Evolutionary conservation across 2,113 vertebrate species (phyloP).

Genomic region (Aix galericulata): DNA sequence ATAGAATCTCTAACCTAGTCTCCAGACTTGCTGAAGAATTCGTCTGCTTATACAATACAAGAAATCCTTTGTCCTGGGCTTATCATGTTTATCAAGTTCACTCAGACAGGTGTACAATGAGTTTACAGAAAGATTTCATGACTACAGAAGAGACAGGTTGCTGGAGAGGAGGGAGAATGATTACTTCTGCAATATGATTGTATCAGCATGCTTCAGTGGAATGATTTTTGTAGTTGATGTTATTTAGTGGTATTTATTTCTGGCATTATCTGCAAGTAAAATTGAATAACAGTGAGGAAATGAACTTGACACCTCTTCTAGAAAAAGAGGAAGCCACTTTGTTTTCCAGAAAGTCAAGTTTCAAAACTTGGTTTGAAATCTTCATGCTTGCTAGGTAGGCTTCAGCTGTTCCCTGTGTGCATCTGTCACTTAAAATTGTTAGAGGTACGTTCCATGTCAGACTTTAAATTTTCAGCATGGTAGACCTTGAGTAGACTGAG

Average conservation of each 20-base stretch:
- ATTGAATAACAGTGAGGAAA: background rate
- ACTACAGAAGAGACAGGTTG: background rate
- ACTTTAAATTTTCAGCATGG: background rate
- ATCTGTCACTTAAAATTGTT: background rate
- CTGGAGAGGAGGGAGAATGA: background rate
- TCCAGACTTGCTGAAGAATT: too few species aligned
- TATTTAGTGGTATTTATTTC: background rate
- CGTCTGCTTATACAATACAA: background rate
- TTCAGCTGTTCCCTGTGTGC: background rate
- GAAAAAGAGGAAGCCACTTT: background rate
- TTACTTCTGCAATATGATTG: background rate
- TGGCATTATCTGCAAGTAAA: background rate
- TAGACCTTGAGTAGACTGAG: background rate
- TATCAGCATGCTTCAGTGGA: background rate
- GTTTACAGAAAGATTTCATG: background rate
- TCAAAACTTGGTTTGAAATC: background rate
- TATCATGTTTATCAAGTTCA: background rate
- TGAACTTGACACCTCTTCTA: background rate
- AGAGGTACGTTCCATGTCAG: background rate
- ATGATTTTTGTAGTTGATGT: background rate
- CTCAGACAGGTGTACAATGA: background rate
- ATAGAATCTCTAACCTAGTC: background rate
- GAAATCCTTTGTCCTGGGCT: background rate
- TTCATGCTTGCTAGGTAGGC: background rate
- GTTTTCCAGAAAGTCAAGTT: background rate